A percentile compares a stretch with the other conserved stretches of the same genome.
Evolutionary conservation across 2,797 vertebrate genomes (phyloP).

Genomic region (Limosa lapponica): DNA sequence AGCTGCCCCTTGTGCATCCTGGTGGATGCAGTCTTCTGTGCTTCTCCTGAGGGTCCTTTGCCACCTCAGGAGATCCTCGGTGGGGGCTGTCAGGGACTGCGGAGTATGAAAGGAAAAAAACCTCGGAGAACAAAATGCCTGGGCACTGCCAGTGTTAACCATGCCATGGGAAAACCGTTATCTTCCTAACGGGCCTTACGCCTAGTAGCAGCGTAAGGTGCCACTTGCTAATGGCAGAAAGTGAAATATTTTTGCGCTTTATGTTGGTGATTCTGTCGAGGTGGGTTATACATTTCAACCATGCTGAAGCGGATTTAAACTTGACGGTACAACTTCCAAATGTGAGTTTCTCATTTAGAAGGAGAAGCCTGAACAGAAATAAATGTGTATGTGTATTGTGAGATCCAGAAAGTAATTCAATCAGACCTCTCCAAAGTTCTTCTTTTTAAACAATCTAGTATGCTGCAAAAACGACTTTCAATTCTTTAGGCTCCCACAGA

Average conservation of each 20-base stretch:
- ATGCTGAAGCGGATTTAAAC: background rate
- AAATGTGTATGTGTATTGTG: background rate
- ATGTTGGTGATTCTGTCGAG: background rate
- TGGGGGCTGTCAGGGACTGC: background rate
- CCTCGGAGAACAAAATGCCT: background rate
- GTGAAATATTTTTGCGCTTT: background rate
- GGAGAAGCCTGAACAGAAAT: background rate
- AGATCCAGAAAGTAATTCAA: background rate
- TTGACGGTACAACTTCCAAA: background rate
- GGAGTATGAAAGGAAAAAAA: background rate
- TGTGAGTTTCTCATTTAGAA: background rate
- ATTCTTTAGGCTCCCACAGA: background rate
- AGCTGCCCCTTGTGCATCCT: accelerated
- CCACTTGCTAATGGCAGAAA: background rate
- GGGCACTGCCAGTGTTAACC: background rate
- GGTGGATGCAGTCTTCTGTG: accelerated
- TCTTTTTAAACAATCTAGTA: background rate
- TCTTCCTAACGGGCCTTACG: background rate
- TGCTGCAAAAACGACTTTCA: conserved; percentile 3
- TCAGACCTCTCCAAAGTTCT: background rate
- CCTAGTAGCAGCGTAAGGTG: background rate
- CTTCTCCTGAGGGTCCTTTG: background rate
- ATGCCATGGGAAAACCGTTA: background rate
- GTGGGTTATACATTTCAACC: background rate
- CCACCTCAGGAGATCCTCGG: background rate